Conservation (phyloP, 37 sponge, comb jelly and placozoan genomes). For the Lycopodina hypogea region DNA sequence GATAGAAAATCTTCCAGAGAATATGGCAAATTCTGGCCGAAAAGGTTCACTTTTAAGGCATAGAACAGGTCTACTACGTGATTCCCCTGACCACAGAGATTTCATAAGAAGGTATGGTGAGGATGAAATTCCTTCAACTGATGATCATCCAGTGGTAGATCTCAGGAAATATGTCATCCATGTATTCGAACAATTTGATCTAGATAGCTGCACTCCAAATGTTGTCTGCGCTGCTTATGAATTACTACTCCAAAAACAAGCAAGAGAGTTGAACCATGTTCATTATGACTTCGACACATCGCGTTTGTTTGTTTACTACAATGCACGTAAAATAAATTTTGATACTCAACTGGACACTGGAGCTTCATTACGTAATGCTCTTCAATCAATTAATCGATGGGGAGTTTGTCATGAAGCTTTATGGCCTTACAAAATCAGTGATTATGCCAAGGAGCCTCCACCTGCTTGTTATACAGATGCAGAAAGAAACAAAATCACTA, state of each 20-base stretch:
- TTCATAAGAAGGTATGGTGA: too few species aligned
- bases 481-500: not conserved
- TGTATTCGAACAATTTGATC: not conserved
- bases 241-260: slow-evolving; percentile 1
- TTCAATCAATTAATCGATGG: not conserved
- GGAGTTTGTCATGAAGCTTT: slow-evolving; percentile 10
- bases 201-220: slow-evolving; percentile 27
- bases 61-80: too few species aligned
- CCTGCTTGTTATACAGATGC: not conserved
- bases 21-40: too few species aligned
- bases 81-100: too few species aligned
- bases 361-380: slow-evolving; percentile 14
- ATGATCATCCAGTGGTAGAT: not conserved
- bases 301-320: slow-evolving; percentile 24
- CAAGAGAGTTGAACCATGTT: too few species aligned
- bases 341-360: not conserved
- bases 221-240: slow-evolving; percentile 20
- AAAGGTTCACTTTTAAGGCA: too few species aligned
- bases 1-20: too few species aligned
- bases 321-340: not conserved
- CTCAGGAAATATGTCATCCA: not conserved
- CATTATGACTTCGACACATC: not conserved
- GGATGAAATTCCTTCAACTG: too few species aligned
- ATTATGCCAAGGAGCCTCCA: not conserved
- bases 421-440: slow-evolving; percentile 3